Conservation (phyloP, 2,888 invertebrate species). For the Nomada ferruginata region DNA sequence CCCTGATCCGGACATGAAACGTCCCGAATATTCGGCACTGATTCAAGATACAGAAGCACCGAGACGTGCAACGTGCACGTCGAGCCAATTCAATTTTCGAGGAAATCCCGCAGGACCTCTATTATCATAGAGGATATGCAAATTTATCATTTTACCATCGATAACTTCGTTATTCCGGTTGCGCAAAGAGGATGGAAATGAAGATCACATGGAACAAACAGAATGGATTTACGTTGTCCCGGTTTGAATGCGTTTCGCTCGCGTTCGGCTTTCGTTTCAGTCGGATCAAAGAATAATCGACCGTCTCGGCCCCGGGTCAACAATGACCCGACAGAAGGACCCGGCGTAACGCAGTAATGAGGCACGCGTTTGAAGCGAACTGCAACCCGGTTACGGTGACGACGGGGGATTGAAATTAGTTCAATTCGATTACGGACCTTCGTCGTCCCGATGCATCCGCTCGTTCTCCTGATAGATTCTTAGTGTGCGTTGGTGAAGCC, state of each 20-base stretch:
- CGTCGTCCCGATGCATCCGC: constrained; percentile 44
- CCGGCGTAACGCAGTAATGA: not conserved
- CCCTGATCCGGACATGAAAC: not conserved
- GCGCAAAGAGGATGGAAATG: no score
- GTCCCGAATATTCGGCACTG: not conserved
- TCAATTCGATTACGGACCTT: constrained; percentile 50
- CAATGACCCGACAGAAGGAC: not conserved
- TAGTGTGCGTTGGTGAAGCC: constrained; percentile 46
- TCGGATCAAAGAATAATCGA: not conserved
- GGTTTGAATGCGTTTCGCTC: not conserved
- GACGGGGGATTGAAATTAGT: constrained; percentile 2
- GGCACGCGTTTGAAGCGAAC: not conserved
- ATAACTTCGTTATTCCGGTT: no score
- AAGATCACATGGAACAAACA: no score
- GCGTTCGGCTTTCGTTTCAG: not conserved
- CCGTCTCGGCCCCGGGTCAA: not conserved
- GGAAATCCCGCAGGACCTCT: not conserved
- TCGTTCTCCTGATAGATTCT: constrained; percentile 47
- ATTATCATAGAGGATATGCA: no score
- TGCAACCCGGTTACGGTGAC: constrained; percentile 25
- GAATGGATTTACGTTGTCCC: no score
- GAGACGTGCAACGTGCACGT: not conserved
- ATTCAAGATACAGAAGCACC: not conserved
- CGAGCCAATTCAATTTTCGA: not conserved
- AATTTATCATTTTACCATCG: no score